Evolutionary conservation across 53 echinoderm and acorn worm species (phyloP).

Genomic region (Glandiceps talaboti): DNA sequence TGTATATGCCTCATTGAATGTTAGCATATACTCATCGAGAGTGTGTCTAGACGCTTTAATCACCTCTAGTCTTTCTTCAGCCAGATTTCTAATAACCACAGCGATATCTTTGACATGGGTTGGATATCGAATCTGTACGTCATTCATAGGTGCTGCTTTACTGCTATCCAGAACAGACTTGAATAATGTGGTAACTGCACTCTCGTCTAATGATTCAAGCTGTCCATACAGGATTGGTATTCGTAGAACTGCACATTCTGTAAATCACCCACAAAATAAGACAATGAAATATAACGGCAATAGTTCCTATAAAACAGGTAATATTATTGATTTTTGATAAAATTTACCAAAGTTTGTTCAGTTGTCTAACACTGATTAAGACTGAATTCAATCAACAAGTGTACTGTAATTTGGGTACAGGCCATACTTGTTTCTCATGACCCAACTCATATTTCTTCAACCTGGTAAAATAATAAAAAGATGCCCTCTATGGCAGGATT

Average conservation of each 20-base stretch:
- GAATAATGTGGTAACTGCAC: constrained; percentile 53
- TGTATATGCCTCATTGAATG: too few species aligned
- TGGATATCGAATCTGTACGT: constrained; percentile 58
- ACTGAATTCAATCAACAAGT: too few species aligned
- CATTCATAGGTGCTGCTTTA: constrained; percentile 27
- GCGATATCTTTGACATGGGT: constrained; percentile 51
- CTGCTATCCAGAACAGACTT: constrained; percentile 37
- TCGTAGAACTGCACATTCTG: constrained; percentile 49
- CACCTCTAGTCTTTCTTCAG: constrained; percentile 42
- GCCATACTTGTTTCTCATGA: too few species aligned
- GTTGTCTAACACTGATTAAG: too few species aligned
- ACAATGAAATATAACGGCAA: too few species aligned
- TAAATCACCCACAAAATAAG: background rate
- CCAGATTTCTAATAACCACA: constrained; percentile 43
- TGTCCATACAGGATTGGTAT: constrained; percentile 71
- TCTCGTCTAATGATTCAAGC: constrained; percentile 56
- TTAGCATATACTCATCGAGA: background rate
- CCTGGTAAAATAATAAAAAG: too few species aligned
- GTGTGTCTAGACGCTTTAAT: background rate
- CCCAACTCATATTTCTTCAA: too few species aligned
- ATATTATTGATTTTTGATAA: too few species aligned
- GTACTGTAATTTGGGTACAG: too few species aligned
- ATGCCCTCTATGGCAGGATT: too few species aligned
- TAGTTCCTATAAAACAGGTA: too few species aligned
- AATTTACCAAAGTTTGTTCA: too few species aligned